Percentiles rank a stretch among this genome's conserved stretches.
Conservation (phyloP, 2,888 invertebrate genomes). For the Hirudinaria manillensis region DNA sequence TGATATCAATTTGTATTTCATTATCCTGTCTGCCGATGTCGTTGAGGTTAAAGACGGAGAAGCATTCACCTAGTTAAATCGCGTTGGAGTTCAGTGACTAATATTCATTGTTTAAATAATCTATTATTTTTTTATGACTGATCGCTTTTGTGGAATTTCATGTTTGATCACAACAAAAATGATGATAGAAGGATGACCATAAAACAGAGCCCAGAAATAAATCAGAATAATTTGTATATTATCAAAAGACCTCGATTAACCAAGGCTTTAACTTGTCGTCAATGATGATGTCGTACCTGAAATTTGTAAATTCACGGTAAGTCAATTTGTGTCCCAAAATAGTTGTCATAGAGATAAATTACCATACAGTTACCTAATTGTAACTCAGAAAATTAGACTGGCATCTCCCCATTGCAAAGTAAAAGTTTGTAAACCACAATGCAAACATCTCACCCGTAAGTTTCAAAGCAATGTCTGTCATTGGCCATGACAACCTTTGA, state of each 20-base stretch:
- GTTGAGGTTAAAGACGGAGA: conserved; percentile 90
- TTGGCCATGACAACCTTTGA: conserved; percentile 75
- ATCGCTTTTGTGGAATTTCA: too few species aligned
- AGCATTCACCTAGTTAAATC: conserved; percentile 70
- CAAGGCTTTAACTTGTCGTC: conserved; percentile 88
- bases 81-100: background rate
- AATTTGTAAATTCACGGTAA: conserved; percentile 27
- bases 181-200: too few species aligned
- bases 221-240: too few species aligned
- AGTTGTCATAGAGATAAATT: conserved; percentile 16
- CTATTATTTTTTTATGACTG: background rate
- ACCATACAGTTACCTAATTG: background rate
- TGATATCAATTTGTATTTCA: conserved; percentile 87
- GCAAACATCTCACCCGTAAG: conserved; percentile 65
- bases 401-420: too few species aligned
- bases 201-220: too few species aligned
- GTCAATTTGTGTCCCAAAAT: background rate
- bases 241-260: conserved; percentile 68
- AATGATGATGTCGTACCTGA: conserved; percentile 81
- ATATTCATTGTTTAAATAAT: background rate
- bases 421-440: too few species aligned
- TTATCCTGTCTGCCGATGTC: conserved; percentile 83
- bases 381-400: background rate
- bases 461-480: conserved; percentile 84
- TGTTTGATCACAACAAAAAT: too few species aligned